Percentiles rank a stretch among this genome's conserved stretches.
Evolutionary conservation across 2,888 invertebrate species (phyloP).

Genomic region (Ligdia adustata): DNA sequence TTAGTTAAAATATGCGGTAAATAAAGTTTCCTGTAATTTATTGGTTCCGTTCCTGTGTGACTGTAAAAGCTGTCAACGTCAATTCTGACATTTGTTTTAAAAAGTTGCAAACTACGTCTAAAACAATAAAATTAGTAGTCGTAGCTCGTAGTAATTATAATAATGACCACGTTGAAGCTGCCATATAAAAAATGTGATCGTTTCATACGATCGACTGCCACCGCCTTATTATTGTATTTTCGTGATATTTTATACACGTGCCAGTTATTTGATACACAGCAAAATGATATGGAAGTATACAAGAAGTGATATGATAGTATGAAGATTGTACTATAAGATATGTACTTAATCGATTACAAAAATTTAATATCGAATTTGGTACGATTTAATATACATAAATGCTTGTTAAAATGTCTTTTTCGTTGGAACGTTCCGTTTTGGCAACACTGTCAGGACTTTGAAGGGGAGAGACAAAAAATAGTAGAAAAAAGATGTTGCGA

Average conservation of each 20-base stretch:
- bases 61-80: slow-evolving; percentile 45
- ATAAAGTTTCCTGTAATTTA: slow-evolving; percentile 62
- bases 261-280: slow-evolving; percentile 66
- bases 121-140: slow-evolving; percentile 20
- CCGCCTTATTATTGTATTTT: slow-evolving; percentile 47
- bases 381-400: slow-evolving; percentile 74
- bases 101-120: slow-evolving; percentile 21
- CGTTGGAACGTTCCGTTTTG: slow-evolving; percentile 66
- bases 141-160: slow-evolving; percentile 30
- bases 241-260: slow-evolving; percentile 70
- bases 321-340: slow-evolving; percentile 82
- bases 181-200: slow-evolving; percentile 40
- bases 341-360: slow-evolving; percentile 76
- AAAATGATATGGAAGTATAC: slow-evolving; percentile 82
- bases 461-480: slow-evolving; percentile 51
- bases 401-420: slow-evolving; percentile 79
- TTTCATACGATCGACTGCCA: slow-evolving; percentile 36
- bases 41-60: slow-evolving; percentile 16
- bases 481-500: slow-evolving; percentile 51
- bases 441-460: slow-evolving; percentile 59
- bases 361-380: slow-evolving; percentile 73
- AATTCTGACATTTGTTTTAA: slow-evolving; percentile 32
- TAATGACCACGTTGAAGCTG: slow-evolving; percentile 44
- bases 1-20: slow-evolving; percentile 39
- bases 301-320: slow-evolving; percentile 80